Percentiles rank a stretch among this genome's conserved stretches.
These are phyloP conservation scores for Ciconia nigra DNA, from an alignment of 2,797 vertebrate species.

Conservation along the genomic window DNA sequence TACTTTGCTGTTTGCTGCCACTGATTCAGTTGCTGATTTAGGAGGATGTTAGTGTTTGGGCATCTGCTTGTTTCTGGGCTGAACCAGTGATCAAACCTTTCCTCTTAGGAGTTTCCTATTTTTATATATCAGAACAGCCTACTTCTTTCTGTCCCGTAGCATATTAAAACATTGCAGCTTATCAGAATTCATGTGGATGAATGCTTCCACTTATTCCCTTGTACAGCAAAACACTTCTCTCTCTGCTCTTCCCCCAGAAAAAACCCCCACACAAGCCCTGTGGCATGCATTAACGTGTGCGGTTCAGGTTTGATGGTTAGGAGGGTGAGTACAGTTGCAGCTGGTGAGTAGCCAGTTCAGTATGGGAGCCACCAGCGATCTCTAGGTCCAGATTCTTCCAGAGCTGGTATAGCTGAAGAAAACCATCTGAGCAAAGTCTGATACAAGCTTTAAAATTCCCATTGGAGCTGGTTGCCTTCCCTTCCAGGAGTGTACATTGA, in stretches of 20 bases:
- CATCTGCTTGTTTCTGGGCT: neutral
- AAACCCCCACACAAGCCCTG: neutral
- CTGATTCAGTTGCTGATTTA: neutral
- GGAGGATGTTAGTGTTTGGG: neutral
- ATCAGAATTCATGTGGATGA: neutral
- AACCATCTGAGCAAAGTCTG: neutral
- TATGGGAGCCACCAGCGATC: neutral
- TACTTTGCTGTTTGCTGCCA: neutral
- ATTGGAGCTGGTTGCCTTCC: neutral
- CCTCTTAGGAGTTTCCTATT: neutral
- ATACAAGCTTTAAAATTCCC: neutral
- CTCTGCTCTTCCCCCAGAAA: too few relatives aligned
- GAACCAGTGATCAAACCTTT: neutral
- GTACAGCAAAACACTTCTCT: neutral
- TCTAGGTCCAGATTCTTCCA: neutral
- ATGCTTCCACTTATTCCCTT: neutral
- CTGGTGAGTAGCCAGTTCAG: neutral
- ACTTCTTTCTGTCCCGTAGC: neutral
- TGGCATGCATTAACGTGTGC: rapidly evolving
- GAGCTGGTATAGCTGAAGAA: neutral
- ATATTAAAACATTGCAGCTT: neutral
- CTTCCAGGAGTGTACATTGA: neutral
- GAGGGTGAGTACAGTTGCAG: neutral
- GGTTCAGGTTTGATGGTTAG: neutral
- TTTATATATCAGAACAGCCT: rapidly evolving